These are phyloP conservation scores for Plecturocebus donacophilus DNA, from an alignment of 2,113 vertebrate genomes.

Conservation along the genomic window DNA sequence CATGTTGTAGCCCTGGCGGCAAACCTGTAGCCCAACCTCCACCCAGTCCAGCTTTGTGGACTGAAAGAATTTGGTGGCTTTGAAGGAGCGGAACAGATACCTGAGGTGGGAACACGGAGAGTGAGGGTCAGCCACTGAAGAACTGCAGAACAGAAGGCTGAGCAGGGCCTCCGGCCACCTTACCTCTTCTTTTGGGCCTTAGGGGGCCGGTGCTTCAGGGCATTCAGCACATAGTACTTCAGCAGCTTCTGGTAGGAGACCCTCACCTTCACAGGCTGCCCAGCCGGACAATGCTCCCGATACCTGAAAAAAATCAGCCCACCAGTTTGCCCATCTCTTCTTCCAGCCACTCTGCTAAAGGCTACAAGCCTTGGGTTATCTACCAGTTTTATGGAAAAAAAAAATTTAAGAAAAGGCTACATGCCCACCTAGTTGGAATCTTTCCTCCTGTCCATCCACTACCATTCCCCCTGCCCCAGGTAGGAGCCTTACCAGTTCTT, in stretches of 20 bases:
- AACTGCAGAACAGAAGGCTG: neutral
- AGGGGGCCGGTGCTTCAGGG: conserved; percentile 97
- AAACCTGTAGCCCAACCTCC: conserved; percentile 98
- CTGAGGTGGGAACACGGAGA: conserved; percentile 78
- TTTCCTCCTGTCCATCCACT: fast-evolving
- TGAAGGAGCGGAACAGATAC: conserved; percentile 99
- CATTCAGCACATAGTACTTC: conserved; percentile 99
- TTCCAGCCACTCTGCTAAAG: neutral
- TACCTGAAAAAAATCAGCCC: conserved; percentile 87
- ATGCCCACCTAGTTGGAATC: neutral
- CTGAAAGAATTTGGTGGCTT: conserved; percentile 99
- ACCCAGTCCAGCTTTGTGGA: conserved; percentile 99
- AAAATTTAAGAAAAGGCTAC: neutral
- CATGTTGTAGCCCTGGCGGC: conserved; percentile 99
- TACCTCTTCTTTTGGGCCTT: conserved; percentile 99
- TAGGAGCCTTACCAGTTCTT: conserved; percentile 94
- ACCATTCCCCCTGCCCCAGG: fast-evolving
- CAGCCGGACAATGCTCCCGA: conserved; percentile 97
- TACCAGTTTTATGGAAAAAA: too few species aligned
- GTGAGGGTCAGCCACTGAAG: neutral
- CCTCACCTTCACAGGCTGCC: conserved; percentile 98
- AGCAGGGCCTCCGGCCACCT: neutral
- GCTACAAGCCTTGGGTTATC: too few species aligned
- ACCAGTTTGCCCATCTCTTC: neutral
- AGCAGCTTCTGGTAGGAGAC: conserved; percentile 99